Percentiles rank a stretch among this genome's conserved stretches.
These are phyloP conservation scores for Camptogramma bilineatum DNA, from an alignment of 2,888 invertebrate genomes.

Conservation along the genomic window DNA sequence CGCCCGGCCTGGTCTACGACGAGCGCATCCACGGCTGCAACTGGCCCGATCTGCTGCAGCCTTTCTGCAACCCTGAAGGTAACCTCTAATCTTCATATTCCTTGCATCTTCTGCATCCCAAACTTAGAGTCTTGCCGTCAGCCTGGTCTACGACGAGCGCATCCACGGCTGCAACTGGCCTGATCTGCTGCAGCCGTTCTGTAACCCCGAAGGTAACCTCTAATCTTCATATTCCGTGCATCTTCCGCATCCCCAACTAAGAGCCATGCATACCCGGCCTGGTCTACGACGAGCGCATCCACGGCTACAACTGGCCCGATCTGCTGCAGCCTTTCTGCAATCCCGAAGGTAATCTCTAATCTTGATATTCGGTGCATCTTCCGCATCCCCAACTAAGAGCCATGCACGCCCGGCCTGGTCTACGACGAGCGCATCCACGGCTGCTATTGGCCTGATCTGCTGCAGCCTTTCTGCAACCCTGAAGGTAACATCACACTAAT, in stretches of 20 bases:
- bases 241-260: slow-evolving; percentile 91
- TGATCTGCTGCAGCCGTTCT: slow-evolving; percentile 93
- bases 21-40: slow-evolving; percentile 95
- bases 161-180: slow-evolving; percentile 98
- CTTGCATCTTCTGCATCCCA: slow-evolving; percentile 93
- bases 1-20: slow-evolving; percentile 95
- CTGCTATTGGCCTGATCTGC: slow-evolving; percentile 97
- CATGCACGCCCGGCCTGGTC: slow-evolving; percentile 95
- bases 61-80: slow-evolving; percentile 93
- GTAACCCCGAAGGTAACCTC: slow-evolving; percentile 86
- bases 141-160: slow-evolving; percentile 94
- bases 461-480: slow-evolving; percentile 94
- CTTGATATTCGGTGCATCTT: too few species aligned
- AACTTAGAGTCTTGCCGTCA: slow-evolving; percentile 93
- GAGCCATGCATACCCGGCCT: slow-evolving; percentile 94
- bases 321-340: slow-evolving; percentile 94
- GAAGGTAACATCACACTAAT: too few species aligned
- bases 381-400: slow-evolving; percentile 91
- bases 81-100: too few species aligned
- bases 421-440: slow-evolving; percentile 95
- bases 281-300: slow-evolving; percentile 94
- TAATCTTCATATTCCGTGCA: too few species aligned
- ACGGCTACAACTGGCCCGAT: slow-evolving; percentile 98
- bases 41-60: slow-evolving; percentile 96
- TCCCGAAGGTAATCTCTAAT: too few species aligned